A percentile compares a stretch with the other conserved stretches of the same genome.
Conservation (phyloP, 2,113 vertebrate species). For the Isichthys henryi region DNA sequence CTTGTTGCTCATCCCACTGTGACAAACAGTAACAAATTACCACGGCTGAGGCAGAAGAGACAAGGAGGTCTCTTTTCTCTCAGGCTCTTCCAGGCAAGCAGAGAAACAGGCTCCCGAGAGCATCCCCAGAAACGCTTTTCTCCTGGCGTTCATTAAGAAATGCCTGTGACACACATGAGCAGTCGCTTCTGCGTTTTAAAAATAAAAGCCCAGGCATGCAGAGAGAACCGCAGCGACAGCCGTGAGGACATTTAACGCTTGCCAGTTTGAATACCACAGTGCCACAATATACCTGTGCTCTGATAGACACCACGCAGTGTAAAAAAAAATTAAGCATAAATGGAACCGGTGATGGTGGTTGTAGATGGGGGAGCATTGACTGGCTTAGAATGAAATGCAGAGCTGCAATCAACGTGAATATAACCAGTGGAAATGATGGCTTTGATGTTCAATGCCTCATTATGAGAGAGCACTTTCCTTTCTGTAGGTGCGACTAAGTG, state of each 20-base stretch:
- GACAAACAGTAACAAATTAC: not conserved
- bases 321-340: conserved; percentile 39
- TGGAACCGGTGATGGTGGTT: not conserved
- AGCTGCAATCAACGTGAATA: conserved; percentile 51
- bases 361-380: not conserved
- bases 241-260: conserved; percentile 14
- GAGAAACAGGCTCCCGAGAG: not conserved
- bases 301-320: conserved; percentile 21
- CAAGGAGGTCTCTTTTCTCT: not conserved
- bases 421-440: conserved; percentile 48
- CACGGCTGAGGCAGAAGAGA: not conserved
- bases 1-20: not conserved
- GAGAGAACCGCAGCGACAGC: not conserved
- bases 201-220: not conserved
- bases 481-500: conserved; percentile 36
- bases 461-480: conserved; percentile 41
- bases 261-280: conserved; percentile 30
- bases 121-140: not conserved
- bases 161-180: not conserved
- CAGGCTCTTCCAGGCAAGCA: not conserved
- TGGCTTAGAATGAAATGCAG: conserved; percentile 31
- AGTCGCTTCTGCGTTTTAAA: not conserved
- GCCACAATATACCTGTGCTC: conserved; percentile 41
- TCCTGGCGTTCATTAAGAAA: not conserved
- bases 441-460: conserved; percentile 55